Conservation (phyloP, 2,797 vertebrate genomes). For the Arrhamphus sclerolepis region DNA sequence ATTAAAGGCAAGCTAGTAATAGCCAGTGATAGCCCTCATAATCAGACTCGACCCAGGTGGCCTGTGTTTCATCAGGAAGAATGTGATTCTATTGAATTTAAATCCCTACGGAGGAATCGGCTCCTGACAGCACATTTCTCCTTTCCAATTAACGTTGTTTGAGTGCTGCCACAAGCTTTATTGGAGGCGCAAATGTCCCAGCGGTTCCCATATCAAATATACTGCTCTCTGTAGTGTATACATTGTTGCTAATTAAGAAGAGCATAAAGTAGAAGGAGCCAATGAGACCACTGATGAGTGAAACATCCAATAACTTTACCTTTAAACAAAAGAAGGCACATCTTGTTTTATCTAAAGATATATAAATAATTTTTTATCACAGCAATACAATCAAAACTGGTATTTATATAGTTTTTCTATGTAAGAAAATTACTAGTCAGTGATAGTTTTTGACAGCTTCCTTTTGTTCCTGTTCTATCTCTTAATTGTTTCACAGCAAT, state of each 20-base stretch:
- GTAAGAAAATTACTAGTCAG: no score
- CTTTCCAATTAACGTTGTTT: slow-evolving; percentile 33
- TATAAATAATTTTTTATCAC: no score
- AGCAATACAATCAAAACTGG: no score
- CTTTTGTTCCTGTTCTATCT: no score
- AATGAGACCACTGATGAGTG: background rate
- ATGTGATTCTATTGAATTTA: slow-evolving; percentile 49
- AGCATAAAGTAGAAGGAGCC: background rate
- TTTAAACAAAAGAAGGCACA: no score
- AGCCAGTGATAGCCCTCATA: slow-evolving; percentile 43
- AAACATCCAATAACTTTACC: no score
- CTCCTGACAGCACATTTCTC: slow-evolving; percentile 26
- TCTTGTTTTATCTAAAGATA: no score
- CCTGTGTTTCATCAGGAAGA: slow-evolving; percentile 42
- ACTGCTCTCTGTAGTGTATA: background rate
- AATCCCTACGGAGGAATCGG: slow-evolving; percentile 43
- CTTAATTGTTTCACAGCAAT: no score
- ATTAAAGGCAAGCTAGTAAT: slow-evolving; percentile 50
- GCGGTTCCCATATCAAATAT: slow-evolving; percentile 1
- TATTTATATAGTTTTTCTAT: no score
- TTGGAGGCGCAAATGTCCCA: slow-evolving; percentile 3
- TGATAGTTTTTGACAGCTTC: no score
- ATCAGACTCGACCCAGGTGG: slow-evolving; percentile 42
- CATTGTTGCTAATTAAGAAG: slow-evolving; percentile 5
- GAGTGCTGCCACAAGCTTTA: slow-evolving; percentile 13